Conservation (phyloP, 23 tunicate genomes). For the Trididemnum clinides region DNA sequence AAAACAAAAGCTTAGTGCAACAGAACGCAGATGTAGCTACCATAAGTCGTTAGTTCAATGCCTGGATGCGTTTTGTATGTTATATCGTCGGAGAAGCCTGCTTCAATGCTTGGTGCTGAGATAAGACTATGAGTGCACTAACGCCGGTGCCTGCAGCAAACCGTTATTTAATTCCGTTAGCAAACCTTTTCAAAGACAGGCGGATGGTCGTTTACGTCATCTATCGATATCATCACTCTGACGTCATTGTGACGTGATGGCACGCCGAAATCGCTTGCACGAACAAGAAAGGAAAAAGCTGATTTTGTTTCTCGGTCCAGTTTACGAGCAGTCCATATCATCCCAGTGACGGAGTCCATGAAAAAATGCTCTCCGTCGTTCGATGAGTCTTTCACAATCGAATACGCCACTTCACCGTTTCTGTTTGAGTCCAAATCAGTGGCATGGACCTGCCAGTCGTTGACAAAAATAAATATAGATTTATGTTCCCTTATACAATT, state of each 20-base stretch:
- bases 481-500: no score
- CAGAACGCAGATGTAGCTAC: no score
- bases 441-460: slow-evolving; percentile 29
- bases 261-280: slow-evolving; percentile 45
- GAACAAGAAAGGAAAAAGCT: slow-evolving; percentile 30
- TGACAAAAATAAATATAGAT: no score
- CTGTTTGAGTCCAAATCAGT: slow-evolving; percentile 42
- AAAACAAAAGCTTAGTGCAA: no score
- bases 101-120: neutral
- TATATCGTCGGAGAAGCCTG: no score
- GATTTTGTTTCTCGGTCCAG: slow-evolving; percentile 24
- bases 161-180: no score
- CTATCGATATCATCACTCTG: slow-evolving; percentile 36
- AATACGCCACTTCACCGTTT: slow-evolving; percentile 29
- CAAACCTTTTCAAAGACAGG: slow-evolving; percentile 53
- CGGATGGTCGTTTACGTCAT: slow-evolving; percentile 65
- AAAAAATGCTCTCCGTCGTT: slow-evolving; percentile 9
- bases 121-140: neutral
- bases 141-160: no score
- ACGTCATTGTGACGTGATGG: slow-evolving; percentile 51
- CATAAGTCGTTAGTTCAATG: no score
- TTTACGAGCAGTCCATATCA: slow-evolving; percentile 47
- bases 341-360: slow-evolving; percentile 52
- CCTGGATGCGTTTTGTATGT: no score
- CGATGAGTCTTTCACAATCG: slow-evolving; percentile 8